phyloP scores from a whole-genome alignment of 2,888 invertebrate genomes.

The Augochlorella aurata region DNA sequence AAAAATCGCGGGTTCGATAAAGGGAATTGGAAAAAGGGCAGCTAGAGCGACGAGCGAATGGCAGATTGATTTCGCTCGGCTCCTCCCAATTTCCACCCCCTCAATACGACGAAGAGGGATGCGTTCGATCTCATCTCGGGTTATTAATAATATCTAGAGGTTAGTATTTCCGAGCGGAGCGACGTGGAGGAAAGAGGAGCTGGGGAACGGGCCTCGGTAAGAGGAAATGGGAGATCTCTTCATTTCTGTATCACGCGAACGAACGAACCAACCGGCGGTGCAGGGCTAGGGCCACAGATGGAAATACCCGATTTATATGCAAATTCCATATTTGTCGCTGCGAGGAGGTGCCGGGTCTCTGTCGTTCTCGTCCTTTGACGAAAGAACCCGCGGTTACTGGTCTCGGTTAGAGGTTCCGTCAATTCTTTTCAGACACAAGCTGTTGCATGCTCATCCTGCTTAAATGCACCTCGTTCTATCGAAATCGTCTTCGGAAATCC shows the following conservation, averaged over 20 bases:
- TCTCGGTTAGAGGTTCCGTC: slow-evolving; percentile 38
- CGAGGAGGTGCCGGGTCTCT: slow-evolving; percentile 63
- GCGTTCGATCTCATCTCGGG: slow-evolving; percentile 80
- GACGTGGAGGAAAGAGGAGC: slow-evolving; percentile 42
- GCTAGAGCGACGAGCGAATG: slow-evolving; percentile 71
- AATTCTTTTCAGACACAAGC: slow-evolving; percentile 11
- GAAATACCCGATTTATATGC: slow-evolving; percentile 88
- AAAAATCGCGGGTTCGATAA: slow-evolving; percentile 19
- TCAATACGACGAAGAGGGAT: slow-evolving; percentile 63
- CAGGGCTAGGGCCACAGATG: slow-evolving; percentile 83
- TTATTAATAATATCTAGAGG: slow-evolving; percentile 82
- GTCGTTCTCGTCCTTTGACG: slow-evolving; percentile 64
- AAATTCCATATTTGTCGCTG: slow-evolving; percentile 86
- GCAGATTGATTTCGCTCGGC: slow-evolving; percentile 79
- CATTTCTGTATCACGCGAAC: slow-evolving; percentile 81
- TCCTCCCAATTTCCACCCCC: slow-evolving; percentile 61
- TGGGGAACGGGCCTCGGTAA: slow-evolving; percentile 52
- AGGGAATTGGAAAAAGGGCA: slow-evolving; percentile 50
- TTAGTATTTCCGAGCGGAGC: slow-evolving; percentile 77
- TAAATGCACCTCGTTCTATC: background rate
- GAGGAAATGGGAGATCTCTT: slow-evolving; percentile 78
- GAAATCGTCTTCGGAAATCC: background rate
- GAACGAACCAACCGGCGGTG: slow-evolving; percentile 62
- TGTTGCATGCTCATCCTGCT: background rate
- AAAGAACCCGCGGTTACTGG: slow-evolving; percentile 65